phyloP scores from a whole-genome alignment of 1,140 invertebrate species.

The Drosophila prosaltans region DNA sequence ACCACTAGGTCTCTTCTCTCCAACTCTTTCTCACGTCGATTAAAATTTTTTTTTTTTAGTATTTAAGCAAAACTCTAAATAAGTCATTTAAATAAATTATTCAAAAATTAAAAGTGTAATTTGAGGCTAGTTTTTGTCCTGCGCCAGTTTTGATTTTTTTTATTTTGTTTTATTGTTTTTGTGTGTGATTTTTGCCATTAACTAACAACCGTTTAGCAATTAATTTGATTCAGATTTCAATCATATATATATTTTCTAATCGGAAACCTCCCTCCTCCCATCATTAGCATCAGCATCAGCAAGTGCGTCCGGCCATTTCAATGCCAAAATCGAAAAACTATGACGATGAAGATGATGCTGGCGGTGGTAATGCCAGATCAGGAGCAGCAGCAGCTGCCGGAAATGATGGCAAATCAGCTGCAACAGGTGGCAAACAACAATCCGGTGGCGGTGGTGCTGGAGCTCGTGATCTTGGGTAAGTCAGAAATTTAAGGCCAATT shows the following conservation, averaged over 20 bases:
- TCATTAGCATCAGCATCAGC: slow-evolving; percentile 46
- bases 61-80: not conserved
- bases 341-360: slow-evolving; percentile 52
- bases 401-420: slow-evolving; percentile 60
- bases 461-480: slow-evolving; percentile 77
- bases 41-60: not conserved
- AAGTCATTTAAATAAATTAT: slow-evolving; percentile 1
- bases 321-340: slow-evolving; percentile 74
- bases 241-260: slow-evolving; percentile 13
- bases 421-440: slow-evolving; percentile 28
- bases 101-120: slow-evolving; percentile 1
- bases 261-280: not conserved
- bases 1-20: not conserved
- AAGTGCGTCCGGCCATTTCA: slow-evolving; percentile 65
- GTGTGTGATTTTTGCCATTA: not conserved
- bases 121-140: slow-evolving; percentile 53
- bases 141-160: slow-evolving; percentile 55
- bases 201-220: not conserved
- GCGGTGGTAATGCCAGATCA: slow-evolving; percentile 10
- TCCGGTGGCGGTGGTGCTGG: slow-evolving; percentile 41
- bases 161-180: slow-evolving; percentile 2
- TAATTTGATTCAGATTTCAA: not conserved
- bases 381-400: slow-evolving; percentile 58
- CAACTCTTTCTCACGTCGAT: not conserved
- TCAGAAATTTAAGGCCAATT: not conserved